Percentiles rank a stretch among this genome's conserved stretches.
phyloP scores from a whole-genome alignment of 2,797 vertebrate genomes.

The Podarcis siculus region DNA sequence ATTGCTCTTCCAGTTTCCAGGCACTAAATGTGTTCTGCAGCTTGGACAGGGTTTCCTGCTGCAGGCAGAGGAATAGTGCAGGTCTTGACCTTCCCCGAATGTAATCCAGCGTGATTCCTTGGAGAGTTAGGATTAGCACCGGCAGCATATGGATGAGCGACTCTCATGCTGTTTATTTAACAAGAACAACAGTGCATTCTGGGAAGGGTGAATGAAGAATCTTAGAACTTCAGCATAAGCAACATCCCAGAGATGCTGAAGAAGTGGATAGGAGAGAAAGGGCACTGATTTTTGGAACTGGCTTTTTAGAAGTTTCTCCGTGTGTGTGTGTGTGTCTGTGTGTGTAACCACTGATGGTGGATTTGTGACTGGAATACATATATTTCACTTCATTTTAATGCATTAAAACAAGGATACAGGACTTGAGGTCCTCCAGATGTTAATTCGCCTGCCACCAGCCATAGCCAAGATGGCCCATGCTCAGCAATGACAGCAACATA shows the following conservation, averaged over 20 bases:
- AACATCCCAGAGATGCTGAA: neutral
- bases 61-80: neutral
- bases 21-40: neutral
- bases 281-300: neutral
- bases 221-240: neutral
- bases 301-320: neutral
- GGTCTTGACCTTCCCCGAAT: slow-evolving; percentile 30
- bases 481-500: no score
- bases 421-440: neutral
- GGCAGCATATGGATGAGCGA: slow-evolving; percentile 44
- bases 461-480: no score
- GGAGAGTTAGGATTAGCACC: slow-evolving; percentile 41
- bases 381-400: neutral
- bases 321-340: no score
- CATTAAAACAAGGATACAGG: neutral
- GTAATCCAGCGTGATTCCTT: slow-evolving; percentile 48
- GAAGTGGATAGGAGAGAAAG: neutral
- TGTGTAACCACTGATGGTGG: neutral
- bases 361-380: neutral
- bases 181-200: slow-evolving; percentile 48
- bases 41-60: slow-evolving; percentile 1
- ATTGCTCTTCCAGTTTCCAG: neutral
- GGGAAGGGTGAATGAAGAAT: slow-evolving; percentile 11
- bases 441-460: no score
- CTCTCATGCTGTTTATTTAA: slow-evolving; percentile 53